Evolutionary conservation across 2,797 vertebrate species (phyloP), one percentile per base, ranked within the genome.

Genomic region (Enteromius unitaeniatus): DNA sequence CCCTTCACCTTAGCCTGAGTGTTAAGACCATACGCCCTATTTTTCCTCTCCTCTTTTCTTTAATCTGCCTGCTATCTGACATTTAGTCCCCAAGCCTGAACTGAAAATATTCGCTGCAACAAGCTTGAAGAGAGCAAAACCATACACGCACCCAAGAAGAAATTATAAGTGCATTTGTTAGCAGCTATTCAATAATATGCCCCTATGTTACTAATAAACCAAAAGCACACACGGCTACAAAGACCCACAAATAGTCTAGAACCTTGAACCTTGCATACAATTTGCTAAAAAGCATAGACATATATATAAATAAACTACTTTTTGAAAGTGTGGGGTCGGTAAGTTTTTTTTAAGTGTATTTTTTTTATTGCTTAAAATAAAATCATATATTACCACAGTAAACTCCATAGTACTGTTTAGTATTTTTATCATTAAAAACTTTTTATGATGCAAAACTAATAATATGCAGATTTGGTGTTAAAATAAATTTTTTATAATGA

Each of bases 81-180:
- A 15, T 51, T 82, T 34, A 53, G 80, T 49, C 69, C 45, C 23
- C 72, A 6, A 49, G 31, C 60, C 73, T 17, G 19, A 58, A 23
- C 64, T 77, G 62, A 45, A 58, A 74, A 21, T 45, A 64, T 82
- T 75, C 1, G 23, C 68, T 55, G 73, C 34, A 82, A 31, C 34
- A 68, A 58, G 34, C 62, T 77, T 8, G 4, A 64, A 68, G 51
- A 55, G 26, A 68, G n/a, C 6, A 77, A 76, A 60, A 55, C 62
- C 40, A 42, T 62, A 60, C 65, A 53, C 72, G 72, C 67, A 23
- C 77, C 42, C 69, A 53, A 53, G 31, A 6, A 37, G 40, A 74
- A 60, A 74, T 81, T 81, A 65, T 55, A 3, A 75, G 64, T 45
- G 31, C 76, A 81, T 85, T 85, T 53, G 55, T 82, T 73, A 85